Conservation (phyloP, 1,140 invertebrate genomes). For the Halictus rubicundus region DNA sequence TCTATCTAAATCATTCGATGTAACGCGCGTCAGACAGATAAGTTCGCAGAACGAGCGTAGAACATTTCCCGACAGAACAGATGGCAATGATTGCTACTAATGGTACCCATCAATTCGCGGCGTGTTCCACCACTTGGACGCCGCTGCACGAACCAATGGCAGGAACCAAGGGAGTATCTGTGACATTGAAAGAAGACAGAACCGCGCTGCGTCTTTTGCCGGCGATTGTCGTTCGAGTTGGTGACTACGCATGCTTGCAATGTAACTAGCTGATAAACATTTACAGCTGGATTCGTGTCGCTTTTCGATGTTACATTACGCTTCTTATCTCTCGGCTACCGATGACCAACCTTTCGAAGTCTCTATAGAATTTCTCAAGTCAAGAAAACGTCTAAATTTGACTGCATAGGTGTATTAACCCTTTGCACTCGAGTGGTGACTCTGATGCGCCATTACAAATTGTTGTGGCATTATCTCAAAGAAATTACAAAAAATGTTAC, state of each 20-base stretch:
- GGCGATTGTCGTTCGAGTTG: neutral
- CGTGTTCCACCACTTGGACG: slow-evolving; percentile 38
- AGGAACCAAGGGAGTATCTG: slow-evolving; percentile 21
- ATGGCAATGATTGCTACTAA: slow-evolving; percentile 63
- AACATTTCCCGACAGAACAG: slow-evolving; percentile 51
- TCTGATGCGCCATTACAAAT: no score
- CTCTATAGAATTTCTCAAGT: neutral
- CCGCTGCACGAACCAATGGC: neutral
- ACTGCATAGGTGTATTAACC: no score
- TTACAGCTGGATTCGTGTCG: neutral
- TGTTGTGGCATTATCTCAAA: no score
- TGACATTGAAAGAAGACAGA: slow-evolving; percentile 36
- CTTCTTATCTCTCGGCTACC: no score
- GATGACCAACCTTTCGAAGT: neutral
- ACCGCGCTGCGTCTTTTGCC: neutral
- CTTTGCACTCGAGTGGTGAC: no score
- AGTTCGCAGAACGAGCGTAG: slow-evolving; percentile 55
- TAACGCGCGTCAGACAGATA: slow-evolving; percentile 36
- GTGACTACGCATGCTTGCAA: neutral
- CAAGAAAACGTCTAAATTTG: neutral
- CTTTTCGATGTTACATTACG: neutral
- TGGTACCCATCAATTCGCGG: slow-evolving; percentile 61
- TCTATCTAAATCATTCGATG: slow-evolving; percentile 44
- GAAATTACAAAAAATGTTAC: no score
- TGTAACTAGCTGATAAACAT: neutral